Conservation (phyloP, 2,888 invertebrate species). For the Brachyptera putata region DNA sequence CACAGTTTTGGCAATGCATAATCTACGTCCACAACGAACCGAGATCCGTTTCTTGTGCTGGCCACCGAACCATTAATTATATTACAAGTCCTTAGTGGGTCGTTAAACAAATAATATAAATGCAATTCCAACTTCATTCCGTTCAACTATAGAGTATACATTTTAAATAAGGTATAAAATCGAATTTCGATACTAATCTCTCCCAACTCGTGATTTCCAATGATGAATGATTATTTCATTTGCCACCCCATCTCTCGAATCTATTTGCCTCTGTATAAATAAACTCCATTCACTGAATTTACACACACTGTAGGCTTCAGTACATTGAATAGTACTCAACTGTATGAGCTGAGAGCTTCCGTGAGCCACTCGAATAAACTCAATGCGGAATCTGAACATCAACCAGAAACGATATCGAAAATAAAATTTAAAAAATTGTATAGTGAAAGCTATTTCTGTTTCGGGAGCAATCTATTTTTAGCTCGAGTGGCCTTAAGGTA, state of each 20-base stretch:
- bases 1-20: no score
- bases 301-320: neutral
- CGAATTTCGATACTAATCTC: no score
- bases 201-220: conserved; percentile 5
- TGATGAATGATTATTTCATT: conserved; percentile 10
- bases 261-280: conserved; percentile 6
- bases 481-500: neutral
- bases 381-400: neutral
- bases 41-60: no score
- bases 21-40: no score
- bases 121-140: no score
- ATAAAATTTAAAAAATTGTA: no score
- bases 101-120: no score
- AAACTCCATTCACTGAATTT: neutral
- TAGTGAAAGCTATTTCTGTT: conserved; percentile 3
- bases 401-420: neutral
- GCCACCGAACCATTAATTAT: no score
- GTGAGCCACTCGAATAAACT: neutral
- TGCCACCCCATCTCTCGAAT: neutral
- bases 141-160: no score
- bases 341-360: neutral
- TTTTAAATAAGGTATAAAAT: no score
- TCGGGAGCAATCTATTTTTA: neutral
- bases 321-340: conserved; percentile 9
- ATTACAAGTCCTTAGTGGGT: no score